These are phyloP conservation scores for Catotricha subobsoleta DNA, from an alignment of 2,888 invertebrate species.

Conservation along the genomic window DNA sequence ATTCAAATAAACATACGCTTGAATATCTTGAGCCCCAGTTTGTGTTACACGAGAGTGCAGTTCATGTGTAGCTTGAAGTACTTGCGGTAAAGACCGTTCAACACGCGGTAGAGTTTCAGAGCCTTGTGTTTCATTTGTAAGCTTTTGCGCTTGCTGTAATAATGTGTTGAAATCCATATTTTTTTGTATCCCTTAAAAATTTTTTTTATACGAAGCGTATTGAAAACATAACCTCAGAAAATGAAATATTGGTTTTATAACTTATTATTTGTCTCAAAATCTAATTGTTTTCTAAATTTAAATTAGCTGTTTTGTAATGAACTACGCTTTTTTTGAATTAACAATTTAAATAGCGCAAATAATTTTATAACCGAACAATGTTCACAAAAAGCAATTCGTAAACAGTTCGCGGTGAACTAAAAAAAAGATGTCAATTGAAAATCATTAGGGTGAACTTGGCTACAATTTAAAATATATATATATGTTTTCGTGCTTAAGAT, in stretches of 20 bases:
- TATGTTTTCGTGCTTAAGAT: no score
- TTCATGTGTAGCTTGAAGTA: constrained; percentile 78
- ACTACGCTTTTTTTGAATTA: no score
- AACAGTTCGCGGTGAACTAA: no score
- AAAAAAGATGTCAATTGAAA: no score
- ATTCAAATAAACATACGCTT: constrained; percentile 42
- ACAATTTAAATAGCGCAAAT: background rate
- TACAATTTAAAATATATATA: no score
- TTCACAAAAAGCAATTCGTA: no score
- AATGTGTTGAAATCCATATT: constrained; percentile 63
- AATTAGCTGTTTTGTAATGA: no score
- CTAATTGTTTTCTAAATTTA: no score
- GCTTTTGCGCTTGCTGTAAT: constrained; percentile 77
- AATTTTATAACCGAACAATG: no score
- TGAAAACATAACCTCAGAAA: background rate
- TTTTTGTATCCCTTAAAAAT: background rate
- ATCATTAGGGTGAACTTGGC: background rate
- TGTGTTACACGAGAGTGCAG: constrained; percentile 73
- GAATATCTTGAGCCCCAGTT: constrained; percentile 72
- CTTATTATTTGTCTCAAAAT: background rate
- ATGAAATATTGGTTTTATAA: no score
- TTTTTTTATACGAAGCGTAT: background rate
- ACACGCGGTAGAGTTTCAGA: constrained; percentile 70
- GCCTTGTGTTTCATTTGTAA: constrained; percentile 74
- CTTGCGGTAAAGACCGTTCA: constrained; percentile 77